Evolutionary conservation across 2,888 invertebrate genomes (phyloP), one percentile per base, ranked within the genome.

Genomic region (Neria commutata): DNA sequence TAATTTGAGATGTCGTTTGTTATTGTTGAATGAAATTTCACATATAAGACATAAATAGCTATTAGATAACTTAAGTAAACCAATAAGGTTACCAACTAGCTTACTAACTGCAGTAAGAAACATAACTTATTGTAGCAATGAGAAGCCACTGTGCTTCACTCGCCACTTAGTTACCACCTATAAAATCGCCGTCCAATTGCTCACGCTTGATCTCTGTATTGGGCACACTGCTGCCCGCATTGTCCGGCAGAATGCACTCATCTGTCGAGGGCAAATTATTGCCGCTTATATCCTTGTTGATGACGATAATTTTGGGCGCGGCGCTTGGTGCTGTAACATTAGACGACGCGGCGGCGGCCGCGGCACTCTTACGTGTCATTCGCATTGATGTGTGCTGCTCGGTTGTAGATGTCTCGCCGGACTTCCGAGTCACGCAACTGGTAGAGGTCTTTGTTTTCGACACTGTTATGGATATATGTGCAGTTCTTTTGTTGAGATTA

Each of bases 201-300:
- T 69, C 69, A 52, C 61, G 47, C 58, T 69, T 69, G n/a, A 68
- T 67, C 62, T 67, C 62, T 3, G 60, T 34, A 23, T 48, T 14
- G 14, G 33, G 37, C 19, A 21, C 21, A 21, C 17, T 4, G 5
- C 29, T 11, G 29, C 29, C 6, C 26, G 23, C 54, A 17, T 23
- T 58, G 49, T 64, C 64, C 14, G 64, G 64, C 33, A 64, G 21
- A 33, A 64, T 64, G 34, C 59, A 60, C 40, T 64, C 63, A 14
- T 26, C 57, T n/a, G 21, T 6, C 11, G 37, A 4, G 16, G 6
- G 37, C 4, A 14, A n/a, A 5, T 16, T 5, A 11, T 46, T 21
- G 3, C 33, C 54, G n/a, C 54, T 47, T 5, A 2, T 34, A 8
- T 57, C 55, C 33, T 63, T 52, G 1, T 58, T 63, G 45, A 63